Evolutionary conservation across 2,888 invertebrate species (phyloP).

Genomic region (Carterocephalus palaemon): DNA sequence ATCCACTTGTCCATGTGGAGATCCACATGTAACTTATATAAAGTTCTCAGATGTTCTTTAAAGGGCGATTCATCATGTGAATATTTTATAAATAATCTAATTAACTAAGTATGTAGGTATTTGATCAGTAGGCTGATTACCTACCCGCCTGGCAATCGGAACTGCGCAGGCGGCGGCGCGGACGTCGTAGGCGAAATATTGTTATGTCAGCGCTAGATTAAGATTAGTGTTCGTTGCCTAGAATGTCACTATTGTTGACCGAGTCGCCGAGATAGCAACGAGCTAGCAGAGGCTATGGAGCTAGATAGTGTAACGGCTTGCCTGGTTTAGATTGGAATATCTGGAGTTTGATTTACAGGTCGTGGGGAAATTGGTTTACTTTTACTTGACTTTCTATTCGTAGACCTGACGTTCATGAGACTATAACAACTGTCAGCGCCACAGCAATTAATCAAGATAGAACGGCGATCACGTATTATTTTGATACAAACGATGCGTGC

Average conservation of each 20-base stretch:
- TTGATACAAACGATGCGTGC: no score
- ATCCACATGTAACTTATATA: no score
- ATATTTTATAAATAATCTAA: no score
- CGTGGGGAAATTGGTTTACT: conserved; percentile 1
- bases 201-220: conserved; percentile 20
- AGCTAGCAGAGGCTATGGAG: not conserved
- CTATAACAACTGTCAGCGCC: not conserved
- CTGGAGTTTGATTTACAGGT: conserved; percentile 9
- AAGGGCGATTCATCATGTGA: no score
- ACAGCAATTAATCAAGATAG: no score
- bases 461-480: no score
- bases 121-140: not conserved
- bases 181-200: conserved; percentile 21
- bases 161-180: conserved; percentile 19
- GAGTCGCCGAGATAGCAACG: conserved; percentile 10
- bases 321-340: conserved; percentile 17
- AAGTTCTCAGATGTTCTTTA: no score
- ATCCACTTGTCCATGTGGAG: no score
- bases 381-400: not conserved
- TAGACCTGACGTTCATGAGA: not conserved
- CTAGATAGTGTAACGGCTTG: conserved; percentile 17
- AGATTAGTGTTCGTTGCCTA: conserved; percentile 18
- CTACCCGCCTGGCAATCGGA: conserved; percentile 14
- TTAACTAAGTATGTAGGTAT: not conserved
- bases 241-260: conserved; percentile 20